These are phyloP conservation scores for Epirrhoe alternata DNA, from an alignment of 2,888 invertebrate species.

Conservation along the genomic window DNA sequence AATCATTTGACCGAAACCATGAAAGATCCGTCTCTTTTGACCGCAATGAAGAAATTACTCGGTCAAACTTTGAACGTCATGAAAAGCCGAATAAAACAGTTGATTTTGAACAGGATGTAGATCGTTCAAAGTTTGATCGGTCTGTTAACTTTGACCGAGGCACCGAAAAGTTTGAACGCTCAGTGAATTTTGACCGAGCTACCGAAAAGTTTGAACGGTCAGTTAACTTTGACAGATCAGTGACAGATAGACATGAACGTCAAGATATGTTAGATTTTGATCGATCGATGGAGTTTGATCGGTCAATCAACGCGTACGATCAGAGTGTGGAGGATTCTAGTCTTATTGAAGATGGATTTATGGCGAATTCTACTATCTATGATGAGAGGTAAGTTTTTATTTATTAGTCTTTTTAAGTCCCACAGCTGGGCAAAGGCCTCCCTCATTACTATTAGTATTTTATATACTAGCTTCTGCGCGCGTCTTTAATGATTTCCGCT, in stretches of 20 bases:
- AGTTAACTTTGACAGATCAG: slow-evolving; percentile 29
- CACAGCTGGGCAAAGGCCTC: no score
- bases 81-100: slow-evolving; percentile 4
- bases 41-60: slow-evolving; percentile 21
- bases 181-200: slow-evolving; percentile 29
- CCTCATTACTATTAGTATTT: no score
- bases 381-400: slow-evolving; percentile 73
- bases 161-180: slow-evolving; percentile 17
- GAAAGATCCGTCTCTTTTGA: slow-evolving; percentile 5
- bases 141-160: slow-evolving; percentile 14
- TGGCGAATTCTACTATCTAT: slow-evolving; percentile 66
- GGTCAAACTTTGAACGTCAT: slow-evolving; percentile 10
- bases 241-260: slow-evolving; percentile 25
- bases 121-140: slow-evolving; percentile 17
- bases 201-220: slow-evolving; percentile 25
- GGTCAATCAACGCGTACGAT: slow-evolving; percentile 40
- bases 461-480: no score
- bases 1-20: slow-evolving; percentile 23
- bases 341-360: slow-evolving; percentile 64
- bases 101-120: slow-evolving; percentile 5
- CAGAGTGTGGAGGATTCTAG: slow-evolving; percentile 59
- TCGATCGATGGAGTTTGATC: slow-evolving; percentile 31
- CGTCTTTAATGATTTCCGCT: no score
- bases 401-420: no score
- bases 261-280: slow-evolving; percentile 23